Evolutionary conservation across 2,113 vertebrate genomes (phyloP).

Genomic region (Formicarius rufipectus): DNA sequence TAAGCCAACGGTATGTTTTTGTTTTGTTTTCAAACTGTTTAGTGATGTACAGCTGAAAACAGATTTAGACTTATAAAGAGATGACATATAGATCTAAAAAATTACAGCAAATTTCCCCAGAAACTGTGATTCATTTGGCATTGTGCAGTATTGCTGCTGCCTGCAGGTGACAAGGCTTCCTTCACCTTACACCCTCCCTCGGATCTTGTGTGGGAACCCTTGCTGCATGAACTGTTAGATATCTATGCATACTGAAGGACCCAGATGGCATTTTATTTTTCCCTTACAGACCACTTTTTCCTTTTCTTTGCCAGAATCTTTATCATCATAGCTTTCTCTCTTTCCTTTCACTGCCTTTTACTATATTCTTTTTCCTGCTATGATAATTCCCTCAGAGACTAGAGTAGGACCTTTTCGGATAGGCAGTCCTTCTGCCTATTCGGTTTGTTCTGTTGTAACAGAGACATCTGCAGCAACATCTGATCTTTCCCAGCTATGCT

Average conservation of each 20-base stretch:
- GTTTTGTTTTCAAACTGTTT: background rate
- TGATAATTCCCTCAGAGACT: background rate
- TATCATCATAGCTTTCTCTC: background rate
- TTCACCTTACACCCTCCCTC: background rate
- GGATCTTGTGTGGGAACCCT: background rate
- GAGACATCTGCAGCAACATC: background rate
- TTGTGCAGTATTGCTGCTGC: background rate
- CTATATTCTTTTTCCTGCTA: background rate
- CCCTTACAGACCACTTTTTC: background rate
- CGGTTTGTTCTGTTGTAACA: background rate
- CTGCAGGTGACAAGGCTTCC: slow-evolving; percentile 19
- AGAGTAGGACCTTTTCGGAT: background rate
- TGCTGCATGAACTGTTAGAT: background rate
- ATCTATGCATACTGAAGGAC: background rate
- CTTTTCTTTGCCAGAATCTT: background rate
- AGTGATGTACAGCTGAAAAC: background rate
- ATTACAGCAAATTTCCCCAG: background rate
- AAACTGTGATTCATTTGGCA: slow-evolving; percentile 43
- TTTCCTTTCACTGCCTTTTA: background rate
- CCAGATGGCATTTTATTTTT: slow-evolving; percentile 21
- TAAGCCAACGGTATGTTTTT: background rate
- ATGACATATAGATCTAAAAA: background rate
- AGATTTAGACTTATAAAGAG: background rate
- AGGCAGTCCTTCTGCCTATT: background rate
- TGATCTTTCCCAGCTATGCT: background rate